These are phyloP conservation scores for Drosophila asahinai DNA, from an alignment of 1,140 invertebrate species.

Conservation along the genomic window DNA sequence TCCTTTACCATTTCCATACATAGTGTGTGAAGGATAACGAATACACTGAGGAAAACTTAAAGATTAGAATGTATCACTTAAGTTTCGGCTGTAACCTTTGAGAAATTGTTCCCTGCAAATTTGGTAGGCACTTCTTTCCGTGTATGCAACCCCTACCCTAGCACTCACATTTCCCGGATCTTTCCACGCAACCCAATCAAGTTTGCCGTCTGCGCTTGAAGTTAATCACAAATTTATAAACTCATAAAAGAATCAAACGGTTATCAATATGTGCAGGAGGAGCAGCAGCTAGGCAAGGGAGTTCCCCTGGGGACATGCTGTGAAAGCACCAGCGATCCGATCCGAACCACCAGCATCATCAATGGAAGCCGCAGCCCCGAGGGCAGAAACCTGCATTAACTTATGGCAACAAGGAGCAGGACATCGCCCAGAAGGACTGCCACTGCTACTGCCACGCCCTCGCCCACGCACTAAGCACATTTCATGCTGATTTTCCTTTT, in stretches of 20 bases:
- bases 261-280: slow-evolving; percentile 74
- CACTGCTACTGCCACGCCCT: slow-evolving; percentile 13
- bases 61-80: too few relatives aligned
- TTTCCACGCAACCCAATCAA: slow-evolving; percentile 54
- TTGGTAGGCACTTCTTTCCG: neutral
- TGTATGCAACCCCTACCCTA: neutral
- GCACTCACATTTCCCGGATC: neutral
- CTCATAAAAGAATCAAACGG: slow-evolving; percentile 83
- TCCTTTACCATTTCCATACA: slow-evolving; percentile 51
- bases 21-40: slow-evolving; percentile 23
- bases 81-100: too few relatives aligned
- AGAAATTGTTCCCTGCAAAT: neutral
- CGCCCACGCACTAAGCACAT: slow-evolving; percentile 67
- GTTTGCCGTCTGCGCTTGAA: slow-evolving; percentile 32
- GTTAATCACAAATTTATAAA: slow-evolving; percentile 83
- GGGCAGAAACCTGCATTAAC: slow-evolving; percentile 56
- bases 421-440: slow-evolving; percentile 21
- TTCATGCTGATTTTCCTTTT: slow-evolving; percentile 78
- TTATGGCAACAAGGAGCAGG: slow-evolving; percentile 49
- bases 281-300: slow-evolving; percentile 14
- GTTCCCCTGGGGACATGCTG: slow-evolving; percentile 28
- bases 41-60: slow-evolving; percentile 5
- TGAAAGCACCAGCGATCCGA: slow-evolving; percentile 16
- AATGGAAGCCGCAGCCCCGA: slow-evolving; percentile 35
- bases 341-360: slow-evolving; percentile 20